A percentile compares a stretch with the other conserved stretches of the same genome.
Evolutionary conservation across 2,888 invertebrate species (phyloP).

Genomic region (Scaptomyza cyrtandrae): DNA sequence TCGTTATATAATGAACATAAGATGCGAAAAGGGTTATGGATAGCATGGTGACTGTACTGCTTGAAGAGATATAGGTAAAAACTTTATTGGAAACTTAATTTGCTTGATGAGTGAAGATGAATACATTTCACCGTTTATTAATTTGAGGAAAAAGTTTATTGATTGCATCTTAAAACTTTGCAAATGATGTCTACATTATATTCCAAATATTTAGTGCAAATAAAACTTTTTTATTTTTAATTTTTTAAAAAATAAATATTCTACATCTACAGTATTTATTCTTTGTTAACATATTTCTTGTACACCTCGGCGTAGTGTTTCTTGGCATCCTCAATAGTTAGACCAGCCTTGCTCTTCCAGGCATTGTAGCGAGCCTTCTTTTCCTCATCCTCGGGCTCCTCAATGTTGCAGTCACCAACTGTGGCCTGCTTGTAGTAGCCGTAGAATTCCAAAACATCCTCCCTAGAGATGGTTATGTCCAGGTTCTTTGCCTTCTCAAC

Average conservation of each 20-base stretch:
- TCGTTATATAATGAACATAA: no score
- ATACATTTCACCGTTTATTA: no score
- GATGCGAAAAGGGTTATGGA: no score
- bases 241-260: slow-evolving; percentile 41
- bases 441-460: slow-evolving; percentile 92
- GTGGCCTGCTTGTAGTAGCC: slow-evolving; percentile 93
- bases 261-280: slow-evolving; percentile 51
- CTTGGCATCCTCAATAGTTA: slow-evolving; percentile 91
- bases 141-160: no score
- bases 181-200: neutral
- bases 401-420: slow-evolving; percentile 92
- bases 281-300: slow-evolving; percentile 82
- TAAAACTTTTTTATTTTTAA: neutral
- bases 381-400: slow-evolving; percentile 93
- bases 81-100: no score
- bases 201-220: neutral
- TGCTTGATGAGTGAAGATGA: no score
- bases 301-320: slow-evolving; percentile 92
- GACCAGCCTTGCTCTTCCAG: slow-evolving; percentile 94
- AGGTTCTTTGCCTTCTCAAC: slow-evolving; percentile 90
- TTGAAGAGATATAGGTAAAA: no score
- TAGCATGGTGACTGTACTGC: no score
- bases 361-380: slow-evolving; percentile 97
- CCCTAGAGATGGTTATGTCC: slow-evolving; percentile 90
- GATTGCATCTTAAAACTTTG: no score